A percentile compares a stretch with the other conserved stretches of the same genome.
Evolutionary conservation across 2,113 vertebrate species (phyloP).

Genomic region (Andinoacara biseriatus): DNA sequence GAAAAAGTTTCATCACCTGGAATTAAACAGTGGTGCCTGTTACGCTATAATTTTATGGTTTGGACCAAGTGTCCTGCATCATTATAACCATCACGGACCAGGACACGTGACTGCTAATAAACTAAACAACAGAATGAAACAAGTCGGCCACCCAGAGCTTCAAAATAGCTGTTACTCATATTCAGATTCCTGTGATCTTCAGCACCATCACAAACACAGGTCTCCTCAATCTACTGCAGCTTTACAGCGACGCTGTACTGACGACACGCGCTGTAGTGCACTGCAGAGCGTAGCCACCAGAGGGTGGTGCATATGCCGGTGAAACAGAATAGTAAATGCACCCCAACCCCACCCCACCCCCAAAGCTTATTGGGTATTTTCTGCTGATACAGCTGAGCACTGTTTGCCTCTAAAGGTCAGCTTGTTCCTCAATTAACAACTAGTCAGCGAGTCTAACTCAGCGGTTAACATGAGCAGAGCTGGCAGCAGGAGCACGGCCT

Average conservation of each 20-base stretch:
- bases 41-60: no score
- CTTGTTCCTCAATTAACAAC: no score
- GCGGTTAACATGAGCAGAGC: no score
- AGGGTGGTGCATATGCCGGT: no score
- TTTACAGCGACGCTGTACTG: no score
- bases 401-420: not conserved
- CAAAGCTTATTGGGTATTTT: accelerated
- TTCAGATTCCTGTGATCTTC: not conserved
- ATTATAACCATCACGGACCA: not conserved
- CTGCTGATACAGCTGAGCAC: not conserved
- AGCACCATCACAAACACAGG: not conserved
- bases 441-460: no score
- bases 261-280: no score
- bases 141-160: not conserved
- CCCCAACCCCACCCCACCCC: no score
- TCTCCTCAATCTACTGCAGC: no score
- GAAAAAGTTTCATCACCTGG: not conserved
- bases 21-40: not conserved
- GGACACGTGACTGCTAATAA: not conserved
- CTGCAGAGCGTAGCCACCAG: no score
- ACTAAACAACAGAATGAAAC: not conserved
- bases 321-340: not conserved
- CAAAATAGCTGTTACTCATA: not conserved
- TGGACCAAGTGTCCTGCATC: not conserved
- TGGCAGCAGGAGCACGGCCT: no score